Conservation (phyloP, 1,140 invertebrate species). For the Drosophila dunni region DNA sequence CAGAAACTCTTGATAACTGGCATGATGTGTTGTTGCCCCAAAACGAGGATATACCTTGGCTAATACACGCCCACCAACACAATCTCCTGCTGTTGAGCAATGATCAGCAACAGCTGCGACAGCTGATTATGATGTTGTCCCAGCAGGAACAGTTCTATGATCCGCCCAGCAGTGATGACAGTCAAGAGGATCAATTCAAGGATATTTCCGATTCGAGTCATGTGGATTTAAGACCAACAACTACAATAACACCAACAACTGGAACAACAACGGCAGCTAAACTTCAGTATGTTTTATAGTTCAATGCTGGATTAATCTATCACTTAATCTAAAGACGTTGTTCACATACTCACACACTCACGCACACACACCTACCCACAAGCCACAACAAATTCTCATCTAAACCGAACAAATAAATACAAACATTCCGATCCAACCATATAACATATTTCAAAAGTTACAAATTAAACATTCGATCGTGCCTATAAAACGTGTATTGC, state of each 20-base stretch:
- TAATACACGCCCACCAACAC: not conserved
- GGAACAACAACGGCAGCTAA: not conserved
- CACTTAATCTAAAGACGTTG: not conserved
- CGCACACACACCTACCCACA: not conserved
- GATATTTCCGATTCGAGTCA: slow-evolving; percentile 1
- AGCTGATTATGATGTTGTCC: not conserved
- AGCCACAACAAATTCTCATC: not conserved
- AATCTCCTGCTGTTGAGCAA: not conserved
- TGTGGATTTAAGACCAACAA: not conserved
- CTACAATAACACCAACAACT: not conserved
- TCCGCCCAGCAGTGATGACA: not conserved
- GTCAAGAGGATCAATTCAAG: not conserved
- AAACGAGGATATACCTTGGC: slow-evolving; percentile 4
- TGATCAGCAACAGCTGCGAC: slow-evolving; percentile 1
- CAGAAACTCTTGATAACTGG: slow-evolving; percentile 2
- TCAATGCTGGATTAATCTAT: not conserved
- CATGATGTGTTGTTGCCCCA: slow-evolving; percentile 8
- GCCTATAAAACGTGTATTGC: too few relatives aligned
- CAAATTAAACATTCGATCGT: not conserved
- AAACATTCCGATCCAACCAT: not conserved
- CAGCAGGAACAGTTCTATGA: slow-evolving; percentile 1
- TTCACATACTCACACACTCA: not conserved
- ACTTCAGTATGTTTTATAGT: not conserved
- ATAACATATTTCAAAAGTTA: not conserved
- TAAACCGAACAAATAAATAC: not conserved